Conservation (phyloP, 2,888 invertebrate genomes). For the Acronicta alni region DNA sequence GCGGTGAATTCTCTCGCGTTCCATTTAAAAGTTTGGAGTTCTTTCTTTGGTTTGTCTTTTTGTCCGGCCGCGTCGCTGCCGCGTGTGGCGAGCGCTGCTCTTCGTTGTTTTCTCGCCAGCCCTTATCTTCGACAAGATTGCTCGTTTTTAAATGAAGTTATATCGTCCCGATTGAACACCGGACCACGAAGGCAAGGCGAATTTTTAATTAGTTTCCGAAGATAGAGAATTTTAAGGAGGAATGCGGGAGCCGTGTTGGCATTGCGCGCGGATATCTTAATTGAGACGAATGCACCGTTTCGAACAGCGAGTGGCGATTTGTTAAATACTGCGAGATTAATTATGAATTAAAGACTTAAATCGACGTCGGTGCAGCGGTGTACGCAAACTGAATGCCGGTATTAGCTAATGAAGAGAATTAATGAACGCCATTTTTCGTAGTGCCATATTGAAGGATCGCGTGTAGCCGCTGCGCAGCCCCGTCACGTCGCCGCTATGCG, state of each 20-base stretch:
- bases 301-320: conserved; percentile 76
- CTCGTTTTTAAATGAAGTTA: conserved; percentile 89
- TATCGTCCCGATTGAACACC: conserved; percentile 87
- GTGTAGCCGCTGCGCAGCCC: conserved; percentile 65
- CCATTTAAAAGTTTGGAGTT: conserved; percentile 85
- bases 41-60: conserved; percentile 81
- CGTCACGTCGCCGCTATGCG: conserved; percentile 63
- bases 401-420: conserved; percentile 78
- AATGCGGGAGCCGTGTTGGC: conserved; percentile 84
- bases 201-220: conserved; percentile 90
- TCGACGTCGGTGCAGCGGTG: conserved; percentile 66
- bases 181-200: conserved; percentile 84
- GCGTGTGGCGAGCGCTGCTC: conserved; percentile 85
- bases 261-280: conserved; percentile 83
- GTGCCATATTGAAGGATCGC: conserved; percentile 74
- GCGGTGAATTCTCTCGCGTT: conserved; percentile 87
- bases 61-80: conserved; percentile 75
- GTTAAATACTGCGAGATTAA: conserved; percentile 80
- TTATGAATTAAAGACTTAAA: conserved; percentile 80
- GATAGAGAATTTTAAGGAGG: conserved; percentile 87
- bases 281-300: conserved; percentile 81
- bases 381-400: conserved; percentile 65
- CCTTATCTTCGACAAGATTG: conserved; percentile 88
- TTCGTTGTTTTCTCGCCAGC: conserved; percentile 88
- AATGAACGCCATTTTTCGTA: conserved; percentile 77